phyloP scores from a whole-genome alignment of 2,888 invertebrate species.

The Drosophila koepferae region DNA sequence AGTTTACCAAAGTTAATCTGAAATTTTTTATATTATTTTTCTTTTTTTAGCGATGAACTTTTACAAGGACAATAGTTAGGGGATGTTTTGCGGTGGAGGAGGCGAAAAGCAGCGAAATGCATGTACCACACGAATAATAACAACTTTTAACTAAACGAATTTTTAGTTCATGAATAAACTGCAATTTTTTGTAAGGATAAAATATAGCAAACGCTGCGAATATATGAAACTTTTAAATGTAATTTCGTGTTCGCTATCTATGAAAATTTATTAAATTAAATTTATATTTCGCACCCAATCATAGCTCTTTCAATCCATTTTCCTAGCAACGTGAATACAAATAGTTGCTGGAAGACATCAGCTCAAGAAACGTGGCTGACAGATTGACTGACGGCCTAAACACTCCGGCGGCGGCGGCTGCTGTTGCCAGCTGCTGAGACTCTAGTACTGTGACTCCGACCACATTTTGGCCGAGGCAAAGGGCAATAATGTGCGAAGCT shows the following conservation, averaged over 20 bases:
- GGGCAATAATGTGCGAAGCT: constrained; percentile 6
- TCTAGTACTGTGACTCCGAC: constrained; percentile 10
- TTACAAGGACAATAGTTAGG: constrained; percentile 35
- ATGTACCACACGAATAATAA: constrained; percentile 36
- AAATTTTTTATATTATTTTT: background rate
- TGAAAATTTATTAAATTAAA: background rate
- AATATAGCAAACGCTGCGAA: background rate
- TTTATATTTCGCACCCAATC: background rate
- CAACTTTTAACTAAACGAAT: constrained; percentile 36
- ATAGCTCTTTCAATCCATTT: background rate
- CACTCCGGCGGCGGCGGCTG: constrained; percentile 21
- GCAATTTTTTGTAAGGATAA: constrained; percentile 16
- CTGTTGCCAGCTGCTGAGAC: constrained; percentile 12
- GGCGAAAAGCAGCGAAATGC: background rate
- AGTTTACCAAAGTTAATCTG: constrained; percentile 56
- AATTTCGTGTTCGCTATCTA: background rate
- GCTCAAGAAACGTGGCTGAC: constrained; percentile 46
- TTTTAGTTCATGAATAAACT: constrained; percentile 29
- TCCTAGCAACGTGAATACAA: background rate
- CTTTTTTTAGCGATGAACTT: constrained; percentile 47
- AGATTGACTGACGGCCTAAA: constrained; percentile 62
- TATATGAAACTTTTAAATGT: background rate
- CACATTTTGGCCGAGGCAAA: constrained; percentile 8
- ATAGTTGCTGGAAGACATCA: constrained; percentile 3
- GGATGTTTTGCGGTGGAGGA: background rate